These are phyloP conservation scores for Perca schrenkii DNA, from an alignment of 2,113 vertebrate genomes.

Conservation along the genomic window DNA sequence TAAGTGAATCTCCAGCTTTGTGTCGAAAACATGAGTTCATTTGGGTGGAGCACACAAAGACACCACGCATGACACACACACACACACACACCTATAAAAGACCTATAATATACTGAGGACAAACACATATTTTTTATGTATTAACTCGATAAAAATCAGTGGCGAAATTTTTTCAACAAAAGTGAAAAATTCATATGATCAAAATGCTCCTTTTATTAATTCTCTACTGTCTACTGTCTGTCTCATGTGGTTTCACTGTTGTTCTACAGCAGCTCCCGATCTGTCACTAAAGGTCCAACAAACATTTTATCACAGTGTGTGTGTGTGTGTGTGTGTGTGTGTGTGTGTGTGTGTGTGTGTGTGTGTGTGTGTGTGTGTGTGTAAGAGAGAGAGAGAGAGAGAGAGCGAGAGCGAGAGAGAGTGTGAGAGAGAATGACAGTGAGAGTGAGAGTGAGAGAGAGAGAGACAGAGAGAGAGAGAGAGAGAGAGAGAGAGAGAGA, in stretches of 20 bases:
- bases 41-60: constrained; percentile 48
- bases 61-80: not conserved
- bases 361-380: not conserved
- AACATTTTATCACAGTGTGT: not conserved
- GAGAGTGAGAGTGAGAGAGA: not conserved
- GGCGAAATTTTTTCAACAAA: not conserved
- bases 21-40: constrained; percentile 57
- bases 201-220: not conserved
- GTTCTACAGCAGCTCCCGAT: constrained; percentile 48
- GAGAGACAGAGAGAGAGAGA: not conserved
- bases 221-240: not conserved
- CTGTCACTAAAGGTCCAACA: constrained; percentile 42
- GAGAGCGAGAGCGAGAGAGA: no score
- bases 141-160: not conserved
- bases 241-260: constrained; percentile 8
- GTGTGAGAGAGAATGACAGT: no score
- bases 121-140: not conserved
- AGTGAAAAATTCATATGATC: not conserved
- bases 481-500: constrained; percentile 1
- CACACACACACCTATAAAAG: constrained; percentile 6
- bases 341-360: not conserved
- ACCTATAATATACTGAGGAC: not conserved
- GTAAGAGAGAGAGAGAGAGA: not conserved
- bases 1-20: constrained; percentile 40
- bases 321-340: constrained; percentile 1